These are phyloP conservation scores for Achatina immaculata DNA, from an alignment of 1,140 invertebrate species.

Conservation along the genomic window DNA sequence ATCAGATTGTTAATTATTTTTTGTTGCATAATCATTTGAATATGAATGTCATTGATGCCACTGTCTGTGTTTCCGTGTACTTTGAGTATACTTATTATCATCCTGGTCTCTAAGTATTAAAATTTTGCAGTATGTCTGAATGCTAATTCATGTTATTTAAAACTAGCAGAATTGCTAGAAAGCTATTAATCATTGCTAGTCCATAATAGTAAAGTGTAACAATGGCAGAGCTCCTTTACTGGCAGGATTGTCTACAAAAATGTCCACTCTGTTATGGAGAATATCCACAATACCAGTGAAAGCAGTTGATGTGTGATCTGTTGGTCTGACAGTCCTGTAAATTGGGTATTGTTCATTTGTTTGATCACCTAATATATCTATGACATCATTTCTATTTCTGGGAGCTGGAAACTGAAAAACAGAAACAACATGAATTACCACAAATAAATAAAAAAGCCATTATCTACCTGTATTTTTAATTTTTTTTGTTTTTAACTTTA, in stretches of 20 bases:
- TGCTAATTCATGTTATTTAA: no score
- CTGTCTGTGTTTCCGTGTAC: no score
- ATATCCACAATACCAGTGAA: conserved; percentile 13
- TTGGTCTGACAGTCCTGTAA: conserved; percentile 6
- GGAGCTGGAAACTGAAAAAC: conserved; percentile 14
- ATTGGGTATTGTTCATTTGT: conserved; percentile 10
- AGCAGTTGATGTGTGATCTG: not conserved
- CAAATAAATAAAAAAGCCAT: not conserved
- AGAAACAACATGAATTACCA: not conserved
- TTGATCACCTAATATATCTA: not conserved
- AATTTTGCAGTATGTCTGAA: no score
- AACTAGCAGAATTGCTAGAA: no score
- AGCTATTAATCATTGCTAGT: not conserved
- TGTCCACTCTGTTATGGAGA: not conserved
- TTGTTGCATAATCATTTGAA: no score
- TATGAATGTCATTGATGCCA: no score
- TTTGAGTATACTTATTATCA: no score
- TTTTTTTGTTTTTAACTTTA: not conserved
- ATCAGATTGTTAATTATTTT: no score
- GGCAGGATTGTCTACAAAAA: conserved; percentile 19
- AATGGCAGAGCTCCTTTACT: not conserved
- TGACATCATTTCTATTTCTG: not conserved
- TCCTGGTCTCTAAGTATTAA: no score
- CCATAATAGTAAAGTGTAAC: conserved; percentile 14
- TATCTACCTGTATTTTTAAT: not conserved